Conservation (phyloP, 2,797 vertebrate species). For the Triplophysa yarkandensis region DNA sequence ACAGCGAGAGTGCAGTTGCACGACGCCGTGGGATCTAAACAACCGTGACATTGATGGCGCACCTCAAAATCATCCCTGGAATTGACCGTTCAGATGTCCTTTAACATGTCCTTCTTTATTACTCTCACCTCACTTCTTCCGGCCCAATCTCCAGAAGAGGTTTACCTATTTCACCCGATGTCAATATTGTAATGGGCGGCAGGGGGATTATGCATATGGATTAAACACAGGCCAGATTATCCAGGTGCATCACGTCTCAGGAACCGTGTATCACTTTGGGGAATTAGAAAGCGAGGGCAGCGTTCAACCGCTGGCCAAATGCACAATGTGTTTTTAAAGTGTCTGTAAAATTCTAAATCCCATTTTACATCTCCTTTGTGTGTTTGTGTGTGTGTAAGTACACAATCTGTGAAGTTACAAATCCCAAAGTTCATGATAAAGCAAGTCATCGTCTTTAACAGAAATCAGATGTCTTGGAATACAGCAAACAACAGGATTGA, state of each 20-base stretch:
- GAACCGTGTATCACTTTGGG: slow-evolving; percentile 52
- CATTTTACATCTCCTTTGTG: too few species aligned
- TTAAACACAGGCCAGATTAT: slow-evolving; percentile 61
- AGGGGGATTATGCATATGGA: slow-evolving; percentile 54
- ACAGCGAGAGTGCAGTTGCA: slow-evolving; percentile 30
- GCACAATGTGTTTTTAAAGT: neutral
- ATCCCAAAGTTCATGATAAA: too few species aligned
- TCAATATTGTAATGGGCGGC: slow-evolving; percentile 64
- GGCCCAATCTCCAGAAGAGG: slow-evolving; percentile 40
- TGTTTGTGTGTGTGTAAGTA: too few species aligned
- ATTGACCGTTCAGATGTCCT: slow-evolving; percentile 11
- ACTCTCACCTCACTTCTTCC: slow-evolving; percentile 42
- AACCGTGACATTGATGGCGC: slow-evolving; percentile 41
- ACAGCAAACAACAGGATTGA: too few species aligned
- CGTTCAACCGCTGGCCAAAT: slow-evolving; percentile 7
- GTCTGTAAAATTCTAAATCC: too few species aligned
- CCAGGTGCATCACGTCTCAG: slow-evolving; percentile 39
- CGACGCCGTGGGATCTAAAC: slow-evolving; percentile 35
- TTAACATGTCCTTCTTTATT: slow-evolving; percentile 33
- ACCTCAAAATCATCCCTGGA: slow-evolving; percentile 18
- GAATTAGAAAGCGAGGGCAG: neutral
- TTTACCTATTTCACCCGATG: slow-evolving; percentile 34
- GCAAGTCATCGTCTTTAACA: too few species aligned
- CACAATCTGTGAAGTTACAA: too few species aligned
- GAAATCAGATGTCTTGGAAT: too few species aligned